Evolutionary conservation across 2,888 invertebrate species (phyloP), one percentile per base, ranked within the genome.

Genomic region (Drosophila fungiperda): DNA sequence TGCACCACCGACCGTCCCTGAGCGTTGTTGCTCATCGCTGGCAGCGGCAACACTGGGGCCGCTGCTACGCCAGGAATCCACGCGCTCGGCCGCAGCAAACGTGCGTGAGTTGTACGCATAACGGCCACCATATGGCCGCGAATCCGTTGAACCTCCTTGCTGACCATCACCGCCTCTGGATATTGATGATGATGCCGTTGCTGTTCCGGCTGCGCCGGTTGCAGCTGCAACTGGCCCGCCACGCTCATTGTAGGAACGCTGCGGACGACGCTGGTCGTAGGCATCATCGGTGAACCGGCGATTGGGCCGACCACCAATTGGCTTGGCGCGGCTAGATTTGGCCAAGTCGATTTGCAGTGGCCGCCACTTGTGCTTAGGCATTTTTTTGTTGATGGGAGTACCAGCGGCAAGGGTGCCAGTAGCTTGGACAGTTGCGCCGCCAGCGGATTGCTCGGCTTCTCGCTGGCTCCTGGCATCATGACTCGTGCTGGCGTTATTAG

Each of bases 291-390:
- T 78, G 65, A 78, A 81, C 17, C 92, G 82, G 35, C 92, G 89
- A 52, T 94, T 94, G 69, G 94, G 93, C 68, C 95, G 94, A 55
- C 96, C 96, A 83, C 95, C 95, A 73, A 92, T 89, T 59, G 91
- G 91, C 90, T 95, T 95, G 6, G 95, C 94, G 73, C 95, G 94
- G 54, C 95, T 95, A 83, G 96, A 96, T 68, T 96, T 95, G 79
- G 92, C 89, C 86, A 97, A 94, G 90, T 98, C 97, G 74, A 98
- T 97, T 88, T 97, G 97, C 70, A 98, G 94, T 0, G 98, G 98
- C 68, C 98, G 96, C 98, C 98, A 98, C 93, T 97, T 98, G 93
- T 97, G 97, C 89, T 93, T 93, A 79, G 93, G 93, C 78, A 93
- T 91, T 82, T 92, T 93, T 79, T 92, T 93, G 79, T 92, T 92